phyloP scores from a whole-genome alignment of 35 echinoderm and acorn worm species.

The Nesometra sesokonis region DNA sequence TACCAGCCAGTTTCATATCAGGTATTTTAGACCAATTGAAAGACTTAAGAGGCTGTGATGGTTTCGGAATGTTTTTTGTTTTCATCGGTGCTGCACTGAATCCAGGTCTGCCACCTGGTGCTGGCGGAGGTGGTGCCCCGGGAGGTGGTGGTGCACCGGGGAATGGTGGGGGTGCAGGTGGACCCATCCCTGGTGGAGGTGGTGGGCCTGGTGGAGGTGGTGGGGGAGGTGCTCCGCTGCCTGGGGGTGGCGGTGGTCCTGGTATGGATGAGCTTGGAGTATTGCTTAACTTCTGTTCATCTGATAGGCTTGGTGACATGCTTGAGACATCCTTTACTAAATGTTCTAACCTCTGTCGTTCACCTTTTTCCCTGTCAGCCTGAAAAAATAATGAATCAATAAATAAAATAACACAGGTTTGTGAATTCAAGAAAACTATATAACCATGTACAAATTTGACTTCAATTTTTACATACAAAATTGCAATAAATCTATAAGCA shows the following conservation, averaged over 20 bases:
- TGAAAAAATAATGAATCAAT: not conserved
- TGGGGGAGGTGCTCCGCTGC: conserved; percentile 16
- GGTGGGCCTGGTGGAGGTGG: conserved; percentile 34
- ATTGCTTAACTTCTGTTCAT: not conserved
- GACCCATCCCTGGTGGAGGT: conserved; percentile 41
- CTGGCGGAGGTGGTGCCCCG: conserved; percentile 50
- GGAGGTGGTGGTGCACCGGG: conserved; percentile 57
- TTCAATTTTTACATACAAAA: too few relatives aligned
- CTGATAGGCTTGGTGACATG: not conserved
- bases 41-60: conserved; percentile 96
- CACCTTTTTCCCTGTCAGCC: not conserved
- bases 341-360: not conserved
- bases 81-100: conserved; percentile 13
- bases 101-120: not conserved
- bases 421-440: too few relatives aligned
- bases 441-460: too few relatives aligned
- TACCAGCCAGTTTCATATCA: conserved; percentile 47
- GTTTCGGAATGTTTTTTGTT: conserved; percentile 72
- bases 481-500: too few relatives aligned
- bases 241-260: not conserved
- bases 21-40: conserved; percentile 95
- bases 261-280: not conserved
- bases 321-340: not conserved
- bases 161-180: conserved; percentile 63
- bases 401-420: too few relatives aligned